Evolutionary conservation across 2,888 invertebrate genomes (phyloP).

Genomic region (Acronicta psi): DNA sequence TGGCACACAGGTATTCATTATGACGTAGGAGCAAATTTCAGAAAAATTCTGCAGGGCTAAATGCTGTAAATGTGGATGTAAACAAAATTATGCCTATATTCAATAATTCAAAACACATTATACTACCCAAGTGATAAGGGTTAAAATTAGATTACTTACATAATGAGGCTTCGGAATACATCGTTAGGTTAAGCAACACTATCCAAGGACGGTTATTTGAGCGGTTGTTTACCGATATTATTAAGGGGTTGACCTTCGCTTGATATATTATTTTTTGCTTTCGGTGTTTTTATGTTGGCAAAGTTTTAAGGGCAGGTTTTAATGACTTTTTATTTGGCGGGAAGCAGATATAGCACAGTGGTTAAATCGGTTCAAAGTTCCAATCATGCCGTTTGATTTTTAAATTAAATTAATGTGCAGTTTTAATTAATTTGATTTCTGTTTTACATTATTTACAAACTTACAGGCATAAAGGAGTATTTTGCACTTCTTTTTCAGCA

Average conservation of each 20-base stretch:
- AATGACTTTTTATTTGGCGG: background rate
- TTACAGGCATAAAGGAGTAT: too few species aligned
- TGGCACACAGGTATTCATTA: too few species aligned
- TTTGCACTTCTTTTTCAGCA: too few species aligned
- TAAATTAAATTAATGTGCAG: too few species aligned
- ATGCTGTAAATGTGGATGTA: too few species aligned
- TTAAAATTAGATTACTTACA: slow-evolving; percentile 52
- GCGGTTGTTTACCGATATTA: slow-evolving; percentile 36
- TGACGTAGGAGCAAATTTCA: too few species aligned
- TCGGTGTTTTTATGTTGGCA: background rate
- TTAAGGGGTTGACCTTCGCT: slow-evolving; percentile 25
- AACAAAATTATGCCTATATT: slow-evolving; percentile 19
- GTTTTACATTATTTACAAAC: too few species aligned
- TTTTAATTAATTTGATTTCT: too few species aligned
- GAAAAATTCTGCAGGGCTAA: too few species aligned
- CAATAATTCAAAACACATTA: slow-evolving; percentile 45
- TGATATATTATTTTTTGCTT: slow-evolving; percentile 20
- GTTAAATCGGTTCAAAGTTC: too few species aligned
- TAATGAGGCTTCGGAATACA: slow-evolving; percentile 57
- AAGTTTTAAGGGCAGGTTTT: slow-evolving; percentile 4
- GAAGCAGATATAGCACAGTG: background rate
- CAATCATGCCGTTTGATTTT: too few species aligned
- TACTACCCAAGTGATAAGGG: slow-evolving; percentile 48
- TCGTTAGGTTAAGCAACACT: slow-evolving; percentile 55
- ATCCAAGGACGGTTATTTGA: slow-evolving; percentile 47